phyloP scores from a whole-genome alignment of 2,888 invertebrate species.

The Harpalus rufipes region DNA sequence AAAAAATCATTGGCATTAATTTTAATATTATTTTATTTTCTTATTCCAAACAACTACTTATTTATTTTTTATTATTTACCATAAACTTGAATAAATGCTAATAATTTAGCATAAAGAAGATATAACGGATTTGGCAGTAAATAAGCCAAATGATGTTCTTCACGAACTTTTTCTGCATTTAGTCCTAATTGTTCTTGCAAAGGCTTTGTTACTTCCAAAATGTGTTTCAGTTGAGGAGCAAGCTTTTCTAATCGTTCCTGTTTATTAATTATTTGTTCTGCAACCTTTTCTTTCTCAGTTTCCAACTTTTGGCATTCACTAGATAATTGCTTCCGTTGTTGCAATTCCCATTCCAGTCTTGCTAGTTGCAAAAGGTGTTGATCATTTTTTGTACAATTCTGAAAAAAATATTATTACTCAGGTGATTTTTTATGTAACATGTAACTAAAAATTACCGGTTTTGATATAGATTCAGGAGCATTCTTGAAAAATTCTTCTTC shows the following conservation, averaged over 20 bases:
- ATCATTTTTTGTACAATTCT: constrained; percentile 85
- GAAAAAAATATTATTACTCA: constrained; percentile 68
- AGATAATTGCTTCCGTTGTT: constrained; percentile 90
- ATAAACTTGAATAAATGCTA: constrained; percentile 89
- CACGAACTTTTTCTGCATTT: constrained; percentile 87
- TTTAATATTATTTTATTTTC: too few relatives aligned
- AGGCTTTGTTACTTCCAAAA: constrained; percentile 90
- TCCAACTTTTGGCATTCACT: constrained; percentile 87
- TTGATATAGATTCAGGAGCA: constrained; percentile 85
- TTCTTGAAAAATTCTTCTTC: constrained; percentile 90
- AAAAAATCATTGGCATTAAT: too few relatives aligned
- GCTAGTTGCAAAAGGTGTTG: constrained; percentile 91
- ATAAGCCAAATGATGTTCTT: constrained; percentile 86
- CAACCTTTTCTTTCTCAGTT: constrained; percentile 87
- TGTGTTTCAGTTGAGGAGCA: constrained; percentile 86
- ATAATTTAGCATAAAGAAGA: constrained; percentile 90
- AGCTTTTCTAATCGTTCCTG: constrained; percentile 89
- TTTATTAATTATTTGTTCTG: constrained; percentile 86
- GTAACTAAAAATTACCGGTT: constrained; percentile 79
- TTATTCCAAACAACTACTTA: too few relatives aligned
- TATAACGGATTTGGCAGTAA: constrained; percentile 91
- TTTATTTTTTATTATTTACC: constrained; percentile 75
- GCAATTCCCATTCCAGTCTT: constrained; percentile 94
- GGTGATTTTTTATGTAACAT: background rate
- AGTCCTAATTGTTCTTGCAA: constrained; percentile 92